Base-by-base conservation (phyloP, 2,797 vertebrate species). In the Helostoma temminkii region DNA sequence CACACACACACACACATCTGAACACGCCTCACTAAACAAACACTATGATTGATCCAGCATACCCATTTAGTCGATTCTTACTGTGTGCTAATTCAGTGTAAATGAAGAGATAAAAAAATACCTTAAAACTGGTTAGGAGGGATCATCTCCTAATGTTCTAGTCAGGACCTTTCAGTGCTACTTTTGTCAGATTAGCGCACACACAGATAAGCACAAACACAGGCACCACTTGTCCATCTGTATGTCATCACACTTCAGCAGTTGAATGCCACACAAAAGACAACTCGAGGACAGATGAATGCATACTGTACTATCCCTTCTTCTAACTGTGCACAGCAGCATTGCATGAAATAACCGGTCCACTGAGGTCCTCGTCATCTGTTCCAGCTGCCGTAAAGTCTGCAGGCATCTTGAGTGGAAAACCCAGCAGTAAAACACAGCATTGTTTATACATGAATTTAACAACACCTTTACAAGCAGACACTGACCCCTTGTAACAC, bases 101-200 rank as follows among this genome's bases (percentile, higher is more conserved):
- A 84, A 66, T 9, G 34, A 36, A 62, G 34, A 21, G 16, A 72
- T 42, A 75, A 21, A 49, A 28, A 30, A 84, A 88, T 78, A 75
- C 82, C 82, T 60, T 67, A 87, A 71, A 93, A 92, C 91, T 83
- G 87, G 90, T 92, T 89, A 82, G 60, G 67, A 84, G 66, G 68
- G 82, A 71, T 76, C 26, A 58, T 55, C 43, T 30, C 30, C 55
- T 26, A 62, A 55, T 68, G 70, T 61, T 76, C 26, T 55, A 60
- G 78, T 84, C 67, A 70, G 61, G 54, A 46, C 47, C 12, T 80
- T 84, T 81, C 22, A 79, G 21, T 34, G 42, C 37, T 41, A 52
- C 48, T 75, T 70, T 50, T 16, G 43, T 69, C 55, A 64, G 14
- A 65, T 69, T 16, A 60, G 65, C 52, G 21, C 43, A 62, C 52